Conservation (phyloP, 2,888 invertebrate species). For the Drosophila tripunctata region DNA sequence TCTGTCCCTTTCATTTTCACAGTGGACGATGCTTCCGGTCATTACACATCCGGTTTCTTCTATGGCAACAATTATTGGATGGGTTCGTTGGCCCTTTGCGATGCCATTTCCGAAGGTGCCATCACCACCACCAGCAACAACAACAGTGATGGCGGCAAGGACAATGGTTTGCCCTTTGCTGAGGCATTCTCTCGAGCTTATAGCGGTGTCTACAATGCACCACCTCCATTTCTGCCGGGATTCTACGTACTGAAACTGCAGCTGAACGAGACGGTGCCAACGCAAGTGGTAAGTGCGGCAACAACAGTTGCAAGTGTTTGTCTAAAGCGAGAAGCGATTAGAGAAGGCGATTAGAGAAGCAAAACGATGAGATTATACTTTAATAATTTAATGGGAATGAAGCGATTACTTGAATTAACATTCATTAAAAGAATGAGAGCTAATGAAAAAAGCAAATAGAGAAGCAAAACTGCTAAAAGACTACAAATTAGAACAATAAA, state of each 20-base stretch:
- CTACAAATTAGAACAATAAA: no score
- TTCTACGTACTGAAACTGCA: slow-evolving; percentile 88
- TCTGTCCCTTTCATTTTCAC: slow-evolving; percentile 67
- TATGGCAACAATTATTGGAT: slow-evolving; percentile 94
- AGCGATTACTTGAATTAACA: no score
- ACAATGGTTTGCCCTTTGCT: slow-evolving; percentile 82
- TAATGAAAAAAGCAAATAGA: background rate
- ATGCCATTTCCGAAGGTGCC: slow-evolving; percentile 85
- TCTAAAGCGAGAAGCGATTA: background rate
- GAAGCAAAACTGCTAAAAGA: background rate
- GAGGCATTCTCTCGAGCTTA: slow-evolving; percentile 76
- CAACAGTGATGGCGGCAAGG: slow-evolving; percentile 43
- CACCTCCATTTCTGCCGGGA: slow-evolving; percentile 88
- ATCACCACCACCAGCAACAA: slow-evolving; percentile 22
- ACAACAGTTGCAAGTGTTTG: background rate
- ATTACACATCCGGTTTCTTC: slow-evolving; percentile 91
- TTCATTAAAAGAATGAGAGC: background rate
- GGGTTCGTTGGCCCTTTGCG: slow-evolving; percentile 90
- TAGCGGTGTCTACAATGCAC: slow-evolving; percentile 81
- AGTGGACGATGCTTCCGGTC: slow-evolving; percentile 90
- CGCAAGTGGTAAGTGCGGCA: slow-evolving; percentile 74
- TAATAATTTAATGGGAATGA: background rate
- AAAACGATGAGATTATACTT: background rate
- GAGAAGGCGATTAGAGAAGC: background rate
- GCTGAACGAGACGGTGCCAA: slow-evolving; percentile 84